Percentiles rank a stretch among this genome's conserved stretches.
These are phyloP conservation scores for Anomalospiza imberbis DNA, from an alignment of 2,797 vertebrate species.

Conservation along the genomic window DNA sequence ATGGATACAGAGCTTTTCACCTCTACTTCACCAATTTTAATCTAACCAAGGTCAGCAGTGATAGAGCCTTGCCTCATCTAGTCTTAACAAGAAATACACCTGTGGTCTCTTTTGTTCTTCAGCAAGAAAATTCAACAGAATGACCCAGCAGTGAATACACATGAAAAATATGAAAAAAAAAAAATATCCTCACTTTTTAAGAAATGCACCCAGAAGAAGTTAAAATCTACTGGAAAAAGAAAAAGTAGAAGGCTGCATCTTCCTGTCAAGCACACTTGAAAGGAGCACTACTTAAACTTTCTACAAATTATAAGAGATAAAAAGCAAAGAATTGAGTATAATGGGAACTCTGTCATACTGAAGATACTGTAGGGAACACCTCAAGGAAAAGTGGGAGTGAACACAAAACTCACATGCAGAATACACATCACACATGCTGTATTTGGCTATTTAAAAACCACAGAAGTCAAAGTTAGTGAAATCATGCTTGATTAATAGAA, in stretches of 20 bases:
- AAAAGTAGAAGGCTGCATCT: background rate
- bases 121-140: background rate
- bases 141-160: background rate
- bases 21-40: background rate
- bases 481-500: background rate
- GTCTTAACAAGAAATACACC: background rate
- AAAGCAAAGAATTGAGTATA: slow-evolving; percentile 35
- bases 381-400: slow-evolving; percentile 3
- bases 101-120: background rate
- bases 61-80: background rate
- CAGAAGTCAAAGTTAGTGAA: background rate
- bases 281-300: background rate
- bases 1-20: background rate
- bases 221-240: background rate
- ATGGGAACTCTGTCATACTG: slow-evolving; percentile 10
- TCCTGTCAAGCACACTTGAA: slow-evolving; percentile 15
- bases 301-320: slow-evolving; percentile 18
- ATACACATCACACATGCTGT: background rate
- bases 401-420: slow-evolving; percentile 24
- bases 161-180: background rate
- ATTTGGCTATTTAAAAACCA: background rate
- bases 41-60: background rate
- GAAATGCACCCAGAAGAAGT: background rate
- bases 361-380: slow-evolving; percentile 17
- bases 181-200: background rate